A percentile compares a stretch with the other conserved stretches of the same genome.
Evolutionary conservation across 2,888 invertebrate species (phyloP).

Genomic region (Papilio gigon): DNA sequence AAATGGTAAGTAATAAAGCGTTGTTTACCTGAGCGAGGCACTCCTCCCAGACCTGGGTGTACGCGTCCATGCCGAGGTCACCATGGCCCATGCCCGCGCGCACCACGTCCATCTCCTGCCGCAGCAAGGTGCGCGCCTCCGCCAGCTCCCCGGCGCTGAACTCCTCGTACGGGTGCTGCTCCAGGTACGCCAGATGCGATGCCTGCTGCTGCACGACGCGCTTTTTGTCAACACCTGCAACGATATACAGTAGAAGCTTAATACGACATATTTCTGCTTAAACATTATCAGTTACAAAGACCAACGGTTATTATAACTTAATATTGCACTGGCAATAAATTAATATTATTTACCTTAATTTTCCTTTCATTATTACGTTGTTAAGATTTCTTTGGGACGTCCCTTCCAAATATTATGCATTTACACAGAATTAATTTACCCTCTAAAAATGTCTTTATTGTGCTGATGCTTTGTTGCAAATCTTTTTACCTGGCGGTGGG

Average conservation of each 20-base stretch:
- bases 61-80: slow-evolving; percentile 94
- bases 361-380: too few species aligned
- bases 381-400: too few species aligned
- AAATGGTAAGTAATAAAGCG: slow-evolving; percentile 22
- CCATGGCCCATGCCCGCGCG: slow-evolving; percentile 97
- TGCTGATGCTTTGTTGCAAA: too few species aligned
- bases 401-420: too few species aligned
- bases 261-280: too few species aligned
- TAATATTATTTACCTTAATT: too few species aligned
- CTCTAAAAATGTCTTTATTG: too few species aligned
- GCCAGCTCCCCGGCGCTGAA: slow-evolving; percentile 86
- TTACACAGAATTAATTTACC: too few species aligned
- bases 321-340: too few species aligned
- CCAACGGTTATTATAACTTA: too few species aligned
- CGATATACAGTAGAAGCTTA: too few species aligned
- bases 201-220: slow-evolving; percentile 83
- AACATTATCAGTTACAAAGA: too few species aligned
- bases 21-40: slow-evolving; percentile 91
- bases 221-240: slow-evolving; percentile 78
- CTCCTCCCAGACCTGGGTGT: slow-evolving; percentile 98
- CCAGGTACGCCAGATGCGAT: slow-evolving; percentile 91
- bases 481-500: slow-evolving; percentile 83
- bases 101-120: slow-evolving; percentile 94
- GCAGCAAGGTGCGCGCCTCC: slow-evolving; percentile 84
- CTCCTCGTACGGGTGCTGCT: slow-evolving; percentile 92